Evolutionary conservation across 2,888 invertebrate genomes (phyloP).

Genomic region (Capitulum mitella): DNA sequence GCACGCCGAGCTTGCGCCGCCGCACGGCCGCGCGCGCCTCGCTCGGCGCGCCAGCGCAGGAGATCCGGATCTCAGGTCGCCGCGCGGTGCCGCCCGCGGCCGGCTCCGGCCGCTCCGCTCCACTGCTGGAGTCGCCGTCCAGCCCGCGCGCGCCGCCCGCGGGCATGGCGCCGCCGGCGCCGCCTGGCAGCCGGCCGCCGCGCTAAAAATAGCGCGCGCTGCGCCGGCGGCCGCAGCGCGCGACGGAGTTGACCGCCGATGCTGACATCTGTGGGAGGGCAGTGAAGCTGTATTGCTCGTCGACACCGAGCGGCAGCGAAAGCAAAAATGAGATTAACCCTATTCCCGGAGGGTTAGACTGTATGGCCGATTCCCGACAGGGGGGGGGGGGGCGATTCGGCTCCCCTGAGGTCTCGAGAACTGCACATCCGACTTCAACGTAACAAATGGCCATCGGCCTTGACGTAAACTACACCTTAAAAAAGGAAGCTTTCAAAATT

Average conservation of each 20-base stretch:
- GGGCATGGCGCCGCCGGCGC: constrained; percentile 3
- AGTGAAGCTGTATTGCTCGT: not conserved
- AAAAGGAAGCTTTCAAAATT: too few relatives aligned
- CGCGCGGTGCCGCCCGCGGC: not conserved
- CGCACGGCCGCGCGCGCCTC: not conserved
- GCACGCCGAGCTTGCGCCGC: not conserved
- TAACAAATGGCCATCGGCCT: too few relatives aligned
- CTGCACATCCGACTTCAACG: too few relatives aligned
- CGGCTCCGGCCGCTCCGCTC: constrained; percentile 26
- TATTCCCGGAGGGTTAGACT: too few relatives aligned
- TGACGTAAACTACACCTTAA: too few relatives aligned
- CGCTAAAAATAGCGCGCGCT: constrained; percentile 25
- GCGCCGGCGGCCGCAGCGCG: constrained; percentile 23
- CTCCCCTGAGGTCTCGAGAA: too few relatives aligned
- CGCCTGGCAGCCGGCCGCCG: constrained; percentile 4
- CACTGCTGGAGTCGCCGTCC: constrained; percentile 20
- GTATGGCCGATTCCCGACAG: too few relatives aligned
- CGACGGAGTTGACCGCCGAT: not conserved
- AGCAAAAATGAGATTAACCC: too few relatives aligned
- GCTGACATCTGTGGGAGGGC: not conserved
- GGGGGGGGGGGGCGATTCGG: too few relatives aligned
- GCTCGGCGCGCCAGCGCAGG: not conserved
- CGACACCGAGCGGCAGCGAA: too few relatives aligned
- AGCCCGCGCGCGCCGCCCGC: not conserved
- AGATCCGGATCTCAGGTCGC: not conserved